Evolutionary conservation across 2,888 invertebrate genomes (phyloP), one percentile per base, ranked within the genome.

Genomic region (Rhimphoctona megacephalus): DNA sequence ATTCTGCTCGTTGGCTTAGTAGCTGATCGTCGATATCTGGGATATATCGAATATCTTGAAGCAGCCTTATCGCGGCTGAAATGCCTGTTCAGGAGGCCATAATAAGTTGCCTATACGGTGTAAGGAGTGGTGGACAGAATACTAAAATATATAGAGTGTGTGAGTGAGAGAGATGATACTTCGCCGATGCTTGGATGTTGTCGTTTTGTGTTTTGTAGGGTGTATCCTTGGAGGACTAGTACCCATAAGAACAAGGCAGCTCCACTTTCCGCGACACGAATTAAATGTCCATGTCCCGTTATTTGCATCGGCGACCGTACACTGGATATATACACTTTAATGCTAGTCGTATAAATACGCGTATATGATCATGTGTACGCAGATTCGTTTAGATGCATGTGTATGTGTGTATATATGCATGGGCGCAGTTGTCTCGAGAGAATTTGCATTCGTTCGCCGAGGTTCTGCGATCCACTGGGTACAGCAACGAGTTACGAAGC

Each of bases 241-340:
- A 84, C 77, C 80, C 72, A 74, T 66, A 76, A 82, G 86, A 84
- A 86, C 86, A 85, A 85, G 86, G 84, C 86, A 84, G 87, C 76
- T 87, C 87, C 85, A 87, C 87, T 87, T 85, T 87, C 85, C 82
- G 84, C 84, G 87, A 87, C 87, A 85, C 84, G 85, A 87, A 85
- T 87, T 85, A 85, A 85, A 87, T 82, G 85, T 87, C 88, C 69
- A 84, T 82, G 84, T 83, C 84, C 88, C 88, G 88, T 88, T 88
- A 88, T 88, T 88, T 88, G 85, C 87, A 87, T 88, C 83, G 73
- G 78, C 84, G 80, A 74, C 54, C 85, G 52, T 81, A 66, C 80
- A 36, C 43, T 80, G 25, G 46, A 43, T 52, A 25, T 30, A 52
- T 77, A 46, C 52, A 81, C 61, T 66, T 81, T 69, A 82, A 82